Percentiles rank a stretch among this genome's conserved stretches.
These are phyloP conservation scores for Spodoptera litura DNA, from an alignment of 1,140 invertebrate species.

Conservation along the genomic window DNA sequence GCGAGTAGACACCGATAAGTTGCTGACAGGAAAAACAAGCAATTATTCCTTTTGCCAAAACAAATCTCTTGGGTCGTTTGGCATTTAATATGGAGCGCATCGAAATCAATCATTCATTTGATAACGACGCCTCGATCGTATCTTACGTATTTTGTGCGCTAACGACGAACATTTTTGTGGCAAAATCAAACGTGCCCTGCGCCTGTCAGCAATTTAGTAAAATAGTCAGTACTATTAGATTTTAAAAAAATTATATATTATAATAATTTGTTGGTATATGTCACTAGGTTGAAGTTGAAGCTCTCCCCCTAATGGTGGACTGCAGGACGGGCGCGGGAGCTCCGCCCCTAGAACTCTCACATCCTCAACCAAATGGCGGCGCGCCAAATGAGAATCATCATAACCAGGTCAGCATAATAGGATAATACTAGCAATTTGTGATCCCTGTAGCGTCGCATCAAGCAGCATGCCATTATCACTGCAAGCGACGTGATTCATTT, in stretches of 20 bases:
- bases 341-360: conserved; percentile 69
- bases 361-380: conserved; percentile 59
- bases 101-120: conserved; percentile 20
- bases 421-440: too few relatives aligned
- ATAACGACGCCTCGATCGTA: background rate
- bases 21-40: conserved; percentile 15
- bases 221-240: conserved; percentile 1
- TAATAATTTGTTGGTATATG: background rate
- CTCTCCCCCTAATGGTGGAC: conserved; percentile 81
- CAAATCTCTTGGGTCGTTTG: background rate
- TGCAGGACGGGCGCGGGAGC: conserved; percentile 71
- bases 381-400: conserved; percentile 62
- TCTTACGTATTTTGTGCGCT: background rate
- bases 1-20: background rate
- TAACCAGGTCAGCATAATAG: conserved; percentile 59
- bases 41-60: background rate
- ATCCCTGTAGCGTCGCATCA: too few relatives aligned
- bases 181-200: background rate
- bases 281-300: conserved; percentile 74
- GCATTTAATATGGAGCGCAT: background rate
- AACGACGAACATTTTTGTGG: background rate
- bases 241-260: background rate
- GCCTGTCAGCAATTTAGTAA: conserved; percentile 19
- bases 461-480: too few relatives aligned
- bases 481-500: too few relatives aligned